Percentiles rank a stretch among this genome's conserved stretches.
Conservation (phyloP, 2,888 invertebrate genomes). For the Sminthurides aquaticus region DNA sequence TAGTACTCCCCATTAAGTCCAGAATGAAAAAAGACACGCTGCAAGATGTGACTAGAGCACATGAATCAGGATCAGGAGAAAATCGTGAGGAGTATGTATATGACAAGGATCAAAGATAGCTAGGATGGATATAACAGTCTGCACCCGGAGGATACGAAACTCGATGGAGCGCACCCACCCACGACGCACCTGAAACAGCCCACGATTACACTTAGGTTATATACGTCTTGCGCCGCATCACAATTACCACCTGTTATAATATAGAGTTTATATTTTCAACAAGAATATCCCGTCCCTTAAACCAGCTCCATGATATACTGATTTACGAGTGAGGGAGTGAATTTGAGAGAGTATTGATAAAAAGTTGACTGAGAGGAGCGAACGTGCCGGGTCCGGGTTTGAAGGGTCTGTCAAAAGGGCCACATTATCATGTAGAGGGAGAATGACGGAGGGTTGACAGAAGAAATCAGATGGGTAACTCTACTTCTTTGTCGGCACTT, state of each 20-base stretch:
- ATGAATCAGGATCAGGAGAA: background rate
- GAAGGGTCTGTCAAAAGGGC: background rate
- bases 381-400: background rate
- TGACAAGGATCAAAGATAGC: too few relatives aligned
- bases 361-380: background rate
- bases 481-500: conserved; percentile 36
- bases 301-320: background rate
- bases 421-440: background rate
- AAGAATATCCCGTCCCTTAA: too few relatives aligned
- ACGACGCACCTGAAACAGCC: too few relatives aligned
- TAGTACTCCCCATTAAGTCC: background rate
- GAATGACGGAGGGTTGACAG: conserved; percentile 10
- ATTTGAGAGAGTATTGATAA: background rate
- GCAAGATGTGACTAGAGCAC: background rate
- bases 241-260: too few relatives aligned
- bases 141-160: too few relatives aligned
- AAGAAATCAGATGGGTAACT: conserved; percentile 18
- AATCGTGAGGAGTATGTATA: background rate
- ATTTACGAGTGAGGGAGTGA: background rate
- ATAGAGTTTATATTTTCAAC: too few relatives aligned
- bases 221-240: too few relatives aligned
- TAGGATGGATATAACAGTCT: too few relatives aligned
- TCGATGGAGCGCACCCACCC: too few relatives aligned
- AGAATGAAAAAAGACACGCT: background rate
- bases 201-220: too few relatives aligned